Evolutionary conservation across 2,888 invertebrate genomes (phyloP), one percentile per base, ranked within the genome.

Genomic region (Netelia fuscicornis): DNA sequence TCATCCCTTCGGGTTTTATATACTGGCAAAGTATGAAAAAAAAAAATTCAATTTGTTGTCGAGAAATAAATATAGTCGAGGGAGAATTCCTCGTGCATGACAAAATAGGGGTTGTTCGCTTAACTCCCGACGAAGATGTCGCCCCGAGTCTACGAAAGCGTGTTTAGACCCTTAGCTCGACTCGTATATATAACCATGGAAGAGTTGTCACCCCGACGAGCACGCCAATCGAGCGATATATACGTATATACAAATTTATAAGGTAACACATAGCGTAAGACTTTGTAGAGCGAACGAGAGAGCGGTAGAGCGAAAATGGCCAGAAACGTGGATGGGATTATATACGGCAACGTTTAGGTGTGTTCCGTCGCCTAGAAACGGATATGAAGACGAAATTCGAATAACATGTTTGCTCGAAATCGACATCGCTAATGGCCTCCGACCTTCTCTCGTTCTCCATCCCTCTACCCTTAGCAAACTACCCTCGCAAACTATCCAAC

Each of bases 361-460:
- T 11, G 80, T 56, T 58, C 62, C 81, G 87, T 86, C 86, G 86
- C 81, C 86, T 88, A 78, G 84, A 86, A 87, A 89, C 91, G 90
- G 91, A 91, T 90, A 91, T 89, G 89, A 91, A 91, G 89, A 87
- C 89, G 89, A 87, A 91, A 91, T 90, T 90, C 89, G 90, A 91
- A 90, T 91, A 91, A 90, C 90, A 89, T 91, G 91, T 91, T 91
- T 91, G 90, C 90, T 86, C 86, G 86, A 83, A 82, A 83, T 86
- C 87, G 87, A 88, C 86, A 83, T 83, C 60, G 86, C 87, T 91
- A 90, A 91, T 91, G 90, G 89, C 84, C 86, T 86, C 82, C 64
- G 80, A 83, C 85, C 86, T 87, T 86, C 86, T 85, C 79, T 81
- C 65, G 79, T 81, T 82, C 72, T 52, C 44, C 81, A 56, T 13